These are phyloP conservation scores for Drosophila pseudoananassae DNA, from an alignment of 1,140 invertebrate genomes.

Conservation along the genomic window DNA sequence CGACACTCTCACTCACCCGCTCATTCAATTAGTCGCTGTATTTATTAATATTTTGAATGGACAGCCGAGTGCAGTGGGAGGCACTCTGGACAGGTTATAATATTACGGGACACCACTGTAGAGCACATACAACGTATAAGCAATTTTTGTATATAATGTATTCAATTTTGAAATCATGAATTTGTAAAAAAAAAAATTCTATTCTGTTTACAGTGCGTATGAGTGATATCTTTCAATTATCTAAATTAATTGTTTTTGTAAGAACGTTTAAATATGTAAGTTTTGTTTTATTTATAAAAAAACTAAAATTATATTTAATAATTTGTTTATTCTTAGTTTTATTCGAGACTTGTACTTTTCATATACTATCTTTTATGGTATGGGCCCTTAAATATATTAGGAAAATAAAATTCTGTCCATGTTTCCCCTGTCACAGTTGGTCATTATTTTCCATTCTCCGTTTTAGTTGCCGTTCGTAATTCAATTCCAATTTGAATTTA, in stretches of 20 bases:
- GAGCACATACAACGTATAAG: constrained; percentile 43
- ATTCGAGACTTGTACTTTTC: background rate
- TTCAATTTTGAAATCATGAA: background rate
- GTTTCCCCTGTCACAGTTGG: constrained; percentile 55
- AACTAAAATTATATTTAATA: too few species aligned
- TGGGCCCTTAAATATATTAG: constrained; percentile 18
- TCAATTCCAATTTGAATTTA: constrained; percentile 25
- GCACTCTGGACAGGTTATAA: constrained; percentile 3
- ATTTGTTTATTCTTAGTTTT: background rate
- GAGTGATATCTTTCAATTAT: background rate
- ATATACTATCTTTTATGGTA: constrained; percentile 2
- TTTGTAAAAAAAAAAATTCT: background rate
- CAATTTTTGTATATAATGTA: constrained; percentile 32
- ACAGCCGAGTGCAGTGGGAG: constrained; percentile 39
- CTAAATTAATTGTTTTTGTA: too few species aligned
- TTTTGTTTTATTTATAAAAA: too few species aligned
- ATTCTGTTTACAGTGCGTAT: background rate
- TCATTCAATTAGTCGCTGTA: constrained; percentile 30
- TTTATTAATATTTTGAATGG: constrained; percentile 34
- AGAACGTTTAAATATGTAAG: too few species aligned
- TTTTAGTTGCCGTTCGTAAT: constrained; percentile 31
- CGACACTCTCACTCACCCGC: constrained; percentile 18
- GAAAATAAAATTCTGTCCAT: constrained; percentile 68
- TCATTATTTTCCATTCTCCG: constrained; percentile 37
- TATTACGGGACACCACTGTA: constrained; percentile 37